These are phyloP conservation scores for Squalus acanthias DNA, from an alignment of 2,797 vertebrate genomes.

Conservation along the genomic window DNA sequence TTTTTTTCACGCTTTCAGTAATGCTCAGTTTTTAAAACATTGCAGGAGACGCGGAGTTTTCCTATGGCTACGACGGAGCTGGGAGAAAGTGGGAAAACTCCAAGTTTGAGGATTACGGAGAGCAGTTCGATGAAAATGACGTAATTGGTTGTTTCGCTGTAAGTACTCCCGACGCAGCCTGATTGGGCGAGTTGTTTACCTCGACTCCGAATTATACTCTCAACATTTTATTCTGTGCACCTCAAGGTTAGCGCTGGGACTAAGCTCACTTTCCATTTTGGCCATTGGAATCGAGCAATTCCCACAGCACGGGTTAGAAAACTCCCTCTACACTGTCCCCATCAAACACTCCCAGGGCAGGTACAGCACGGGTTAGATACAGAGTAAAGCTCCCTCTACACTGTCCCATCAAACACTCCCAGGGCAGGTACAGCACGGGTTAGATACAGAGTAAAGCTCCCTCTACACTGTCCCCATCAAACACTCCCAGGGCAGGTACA, in stretches of 20 bases:
- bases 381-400: neutral
- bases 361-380: neutral
- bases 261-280: neutral
- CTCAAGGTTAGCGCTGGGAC: neutral
- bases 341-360: neutral
- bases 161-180: conserved; percentile 46
- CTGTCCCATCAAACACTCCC: neutral
- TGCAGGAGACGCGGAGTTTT: conserved; percentile 74
- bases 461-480: neutral
- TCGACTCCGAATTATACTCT: neutral
- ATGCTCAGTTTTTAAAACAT: conserved; percentile 16
- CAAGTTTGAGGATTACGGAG: conserved; percentile 70
- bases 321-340: neutral
- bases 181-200: neutral
- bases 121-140: conserved; percentile 72
- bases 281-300: neutral
- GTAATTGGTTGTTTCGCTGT: conserved; percentile 83
- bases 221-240: neutral
- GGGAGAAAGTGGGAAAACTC: conserved; percentile 68
- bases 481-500: neutral
- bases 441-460: neutral
- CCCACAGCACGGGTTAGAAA: neutral
- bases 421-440: neutral
- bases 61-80: conserved; percentile 72
- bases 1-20: neutral